These are phyloP conservation scores for Dasyornis broadbenti DNA, from an alignment of 2,113 vertebrate species.

Conservation along the genomic window DNA sequence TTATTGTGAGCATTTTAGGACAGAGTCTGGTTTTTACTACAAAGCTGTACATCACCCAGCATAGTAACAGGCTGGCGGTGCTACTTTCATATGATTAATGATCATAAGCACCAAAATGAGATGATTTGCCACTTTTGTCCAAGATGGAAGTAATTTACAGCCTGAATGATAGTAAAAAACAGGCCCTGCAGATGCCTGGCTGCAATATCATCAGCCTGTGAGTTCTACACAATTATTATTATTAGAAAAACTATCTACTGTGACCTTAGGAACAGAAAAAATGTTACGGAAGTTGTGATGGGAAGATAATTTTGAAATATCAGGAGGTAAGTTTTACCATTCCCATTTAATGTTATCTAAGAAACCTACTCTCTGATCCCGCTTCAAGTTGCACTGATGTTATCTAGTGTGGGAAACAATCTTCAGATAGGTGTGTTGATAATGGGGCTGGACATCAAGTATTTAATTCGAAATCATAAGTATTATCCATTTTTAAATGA, in stretches of 20 bases:
- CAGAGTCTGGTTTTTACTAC: neutral
- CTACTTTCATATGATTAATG: conserved; percentile 21
- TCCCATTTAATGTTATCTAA: neutral
- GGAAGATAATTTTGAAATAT: conserved; percentile 1
- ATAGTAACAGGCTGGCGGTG: neutral
- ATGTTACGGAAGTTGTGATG: neutral
- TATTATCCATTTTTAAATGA: neutral
- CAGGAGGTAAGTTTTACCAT: neutral
- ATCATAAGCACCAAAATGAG: conserved; percentile 21
- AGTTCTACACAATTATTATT: neutral
- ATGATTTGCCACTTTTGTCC: conserved; percentile 28
- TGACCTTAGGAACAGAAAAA: neutral
- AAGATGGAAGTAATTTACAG: conserved; percentile 39
- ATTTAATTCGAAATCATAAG: neutral
- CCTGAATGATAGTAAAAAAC: conserved; percentile 2
- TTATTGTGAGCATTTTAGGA: neutral
- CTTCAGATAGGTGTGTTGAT: neutral
- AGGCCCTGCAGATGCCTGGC: neutral
- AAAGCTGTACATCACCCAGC: conserved; percentile 12
- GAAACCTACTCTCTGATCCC: neutral
- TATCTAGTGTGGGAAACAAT: neutral
- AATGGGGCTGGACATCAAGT: neutral
- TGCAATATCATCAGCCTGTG: neutral
- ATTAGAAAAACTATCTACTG: neutral
- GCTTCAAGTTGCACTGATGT: neutral